Conservation (phyloP, 2,113 vertebrate genomes). For the Etheostoma spectabile region DNA sequence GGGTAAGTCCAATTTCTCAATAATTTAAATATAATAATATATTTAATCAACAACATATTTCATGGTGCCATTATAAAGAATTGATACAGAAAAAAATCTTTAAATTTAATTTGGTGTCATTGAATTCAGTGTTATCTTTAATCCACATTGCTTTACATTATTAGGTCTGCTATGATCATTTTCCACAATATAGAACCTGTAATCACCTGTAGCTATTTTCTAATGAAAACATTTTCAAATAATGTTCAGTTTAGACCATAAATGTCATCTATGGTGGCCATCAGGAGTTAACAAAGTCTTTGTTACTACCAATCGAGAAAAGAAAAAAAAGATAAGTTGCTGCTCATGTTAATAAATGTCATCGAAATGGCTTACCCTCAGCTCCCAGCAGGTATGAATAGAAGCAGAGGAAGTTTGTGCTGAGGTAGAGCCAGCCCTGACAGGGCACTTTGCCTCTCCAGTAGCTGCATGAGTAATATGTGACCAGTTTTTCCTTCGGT, state of each 20-base stretch:
- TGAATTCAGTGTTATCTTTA: background rate
- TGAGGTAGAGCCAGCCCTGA: constrained; percentile 99
- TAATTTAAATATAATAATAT: background rate
- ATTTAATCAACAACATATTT: background rate
- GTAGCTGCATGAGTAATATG: constrained; percentile 98
- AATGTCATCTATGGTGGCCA: background rate
- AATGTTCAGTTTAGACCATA: background rate
- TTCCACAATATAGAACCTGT: constrained; percentile 26
- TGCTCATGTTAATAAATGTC: background rate
- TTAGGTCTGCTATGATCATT: constrained; percentile 3
- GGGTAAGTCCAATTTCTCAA: background rate
- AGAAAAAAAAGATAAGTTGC: constrained; percentile 21
- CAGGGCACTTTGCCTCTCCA: constrained; percentile 97
- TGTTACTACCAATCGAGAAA: background rate
- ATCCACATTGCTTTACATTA: background rate
- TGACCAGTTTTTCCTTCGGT: constrained; percentile 94
- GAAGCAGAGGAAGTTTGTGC: constrained; percentile 97
- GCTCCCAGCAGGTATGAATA: constrained; percentile 96
- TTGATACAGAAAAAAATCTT: background rate
- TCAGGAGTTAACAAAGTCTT: constrained; percentile 9
- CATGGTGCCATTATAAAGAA: background rate
- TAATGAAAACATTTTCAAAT: background rate
- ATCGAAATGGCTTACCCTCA: constrained; percentile 86
- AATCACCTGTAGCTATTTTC: constrained; percentile 19
- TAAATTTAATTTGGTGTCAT: constrained; percentile 2